Evolutionary conservation across 2,113 vertebrate genomes (phyloP).

Genomic region (Eleginops maclovinus): DNA sequence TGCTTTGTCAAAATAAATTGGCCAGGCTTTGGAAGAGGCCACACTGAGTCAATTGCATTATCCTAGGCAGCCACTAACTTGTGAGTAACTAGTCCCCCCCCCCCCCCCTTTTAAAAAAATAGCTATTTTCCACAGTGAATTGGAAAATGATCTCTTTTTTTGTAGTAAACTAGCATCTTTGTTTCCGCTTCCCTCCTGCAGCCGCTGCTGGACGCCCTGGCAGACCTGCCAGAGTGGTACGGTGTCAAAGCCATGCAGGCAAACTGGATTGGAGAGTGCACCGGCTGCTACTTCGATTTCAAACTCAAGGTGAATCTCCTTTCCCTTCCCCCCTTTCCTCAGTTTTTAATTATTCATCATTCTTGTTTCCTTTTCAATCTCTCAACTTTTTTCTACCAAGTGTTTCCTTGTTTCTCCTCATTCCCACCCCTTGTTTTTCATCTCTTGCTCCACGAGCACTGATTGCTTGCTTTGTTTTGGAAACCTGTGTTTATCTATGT

Average conservation of each 20-base stretch:
- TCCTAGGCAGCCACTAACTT: conserved; percentile 25
- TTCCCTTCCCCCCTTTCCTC: conserved; percentile 1
- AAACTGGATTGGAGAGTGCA: conserved; percentile 97
- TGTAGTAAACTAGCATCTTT: conserved; percentile 28
- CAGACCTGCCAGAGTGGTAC: conserved; percentile 95
- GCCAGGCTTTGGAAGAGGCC: conserved; percentile 41
- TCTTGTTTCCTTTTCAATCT: conserved; percentile 35
- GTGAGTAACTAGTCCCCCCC: conserved; percentile 8
- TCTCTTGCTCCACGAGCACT: conserved; percentile 22
- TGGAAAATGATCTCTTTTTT: conserved; percentile 27
- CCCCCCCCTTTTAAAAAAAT: background rate
- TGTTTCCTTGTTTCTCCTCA: conserved; percentile 11
- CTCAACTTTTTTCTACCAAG: background rate
- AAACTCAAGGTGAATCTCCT: conserved; percentile 88
- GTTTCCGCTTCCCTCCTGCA: conserved; percentile 65
- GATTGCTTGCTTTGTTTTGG: conserved; percentile 51
- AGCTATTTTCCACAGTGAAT: conserved; percentile 12
- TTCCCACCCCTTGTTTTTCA: conserved; percentile 31
- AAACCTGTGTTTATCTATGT: conserved; percentile 15
- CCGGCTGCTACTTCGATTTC: conserved; percentile 93
- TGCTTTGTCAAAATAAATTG: conserved; percentile 70
- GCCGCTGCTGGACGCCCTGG: conserved; percentile 91
- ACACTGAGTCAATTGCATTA: conserved; percentile 47
- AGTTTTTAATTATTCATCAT: conserved; percentile 48
- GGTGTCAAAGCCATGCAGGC: conserved; percentile 98